Evolutionary conservation across 2,797 vertebrate genomes (phyloP).

Genomic region (Helarctos malayanus): DNA sequence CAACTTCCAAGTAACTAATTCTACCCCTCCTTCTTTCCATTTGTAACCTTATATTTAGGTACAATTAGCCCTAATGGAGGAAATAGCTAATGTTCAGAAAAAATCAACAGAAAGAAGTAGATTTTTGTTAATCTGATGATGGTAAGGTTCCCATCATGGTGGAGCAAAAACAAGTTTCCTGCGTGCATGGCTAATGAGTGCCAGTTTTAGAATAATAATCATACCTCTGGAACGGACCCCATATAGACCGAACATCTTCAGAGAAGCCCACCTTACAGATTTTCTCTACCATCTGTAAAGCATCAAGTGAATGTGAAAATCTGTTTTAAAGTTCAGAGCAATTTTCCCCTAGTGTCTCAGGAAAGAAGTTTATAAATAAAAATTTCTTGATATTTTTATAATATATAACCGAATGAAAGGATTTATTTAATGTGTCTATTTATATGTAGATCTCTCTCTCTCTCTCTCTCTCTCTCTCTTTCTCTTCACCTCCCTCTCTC

Average conservation of each 20-base stretch:
- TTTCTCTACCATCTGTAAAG: not conserved
- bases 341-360: not conserved
- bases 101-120: not conserved
- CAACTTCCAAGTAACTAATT: not conserved
- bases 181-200: accelerated
- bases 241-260: not conserved
- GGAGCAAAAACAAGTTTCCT: not conserved
- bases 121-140: not conserved
- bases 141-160: not conserved
- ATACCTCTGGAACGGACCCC: not conserved
- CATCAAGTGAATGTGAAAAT: not conserved
- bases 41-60: not conserved
- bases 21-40: not conserved
- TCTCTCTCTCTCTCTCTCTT: not conserved
- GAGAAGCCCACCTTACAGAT: not conserved
- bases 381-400: not conserved
- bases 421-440: not conserved
- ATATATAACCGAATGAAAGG: not conserved
- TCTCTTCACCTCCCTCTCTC: not conserved
- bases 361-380: not conserved
- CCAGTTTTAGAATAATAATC: not conserved
- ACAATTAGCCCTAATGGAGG: not conserved
- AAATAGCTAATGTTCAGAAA: not conserved
- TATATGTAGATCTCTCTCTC: not conserved
- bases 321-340: not conserved